These are phyloP conservation scores for Toxonevra muliebris DNA, from an alignment of 2,888 invertebrate genomes.

Conservation along the genomic window DNA sequence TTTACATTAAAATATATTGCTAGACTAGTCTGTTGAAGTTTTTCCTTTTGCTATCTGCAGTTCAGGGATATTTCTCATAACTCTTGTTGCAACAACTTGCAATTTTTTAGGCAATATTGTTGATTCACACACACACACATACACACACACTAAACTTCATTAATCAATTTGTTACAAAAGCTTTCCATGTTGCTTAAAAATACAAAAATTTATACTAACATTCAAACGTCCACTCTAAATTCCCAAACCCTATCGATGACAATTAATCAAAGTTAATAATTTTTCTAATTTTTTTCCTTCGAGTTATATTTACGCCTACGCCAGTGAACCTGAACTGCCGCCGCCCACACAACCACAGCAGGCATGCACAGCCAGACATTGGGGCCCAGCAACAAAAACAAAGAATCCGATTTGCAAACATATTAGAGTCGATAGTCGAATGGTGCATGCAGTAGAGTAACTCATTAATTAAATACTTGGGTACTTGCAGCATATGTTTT, in stretches of 20 bases:
- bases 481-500: background rate
- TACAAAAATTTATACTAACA: background rate
- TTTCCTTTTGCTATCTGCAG: too few species aligned
- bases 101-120: too few species aligned
- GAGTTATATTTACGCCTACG: background rate
- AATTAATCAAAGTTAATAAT: conserved; percentile 14
- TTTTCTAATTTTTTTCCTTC: background rate
- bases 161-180: too few species aligned
- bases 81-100: too few species aligned
- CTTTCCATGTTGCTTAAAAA: too few species aligned
- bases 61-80: too few species aligned
- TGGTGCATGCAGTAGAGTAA: background rate
- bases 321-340: background rate
- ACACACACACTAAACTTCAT: too few species aligned
- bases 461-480: background rate
- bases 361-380: background rate
- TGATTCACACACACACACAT: too few species aligned
- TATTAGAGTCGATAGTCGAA: background rate
- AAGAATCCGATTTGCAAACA: background rate
- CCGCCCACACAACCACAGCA: background rate
- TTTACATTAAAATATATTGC: too few species aligned
- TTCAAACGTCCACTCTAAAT: background rate
- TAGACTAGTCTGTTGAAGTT: too few species aligned
- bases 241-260: background rate
- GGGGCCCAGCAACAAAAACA: too few species aligned